These are phyloP conservation scores for Amazona vittata DNA, from an alignment of 2,113 vertebrate genomes.

Conservation along the genomic window DNA sequence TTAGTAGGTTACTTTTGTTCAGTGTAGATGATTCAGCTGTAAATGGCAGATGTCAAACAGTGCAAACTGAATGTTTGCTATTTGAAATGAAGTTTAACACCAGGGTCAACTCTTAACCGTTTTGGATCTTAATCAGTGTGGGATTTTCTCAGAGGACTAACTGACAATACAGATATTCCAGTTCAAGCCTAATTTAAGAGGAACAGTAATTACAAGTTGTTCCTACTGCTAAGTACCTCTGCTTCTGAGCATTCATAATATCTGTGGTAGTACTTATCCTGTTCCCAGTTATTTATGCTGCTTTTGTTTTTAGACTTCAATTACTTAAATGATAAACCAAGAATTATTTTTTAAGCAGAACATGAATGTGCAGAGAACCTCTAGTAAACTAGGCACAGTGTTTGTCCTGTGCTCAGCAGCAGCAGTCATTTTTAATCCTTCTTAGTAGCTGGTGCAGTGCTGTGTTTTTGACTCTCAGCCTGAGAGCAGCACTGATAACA, in stretches of 20 bases:
- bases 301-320: not conserved
- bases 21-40: not conserved
- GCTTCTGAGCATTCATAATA: not conserved
- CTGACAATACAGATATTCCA: not conserved
- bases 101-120: not conserved
- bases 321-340: not conserved
- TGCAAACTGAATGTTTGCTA: slow-evolving; percentile 26
- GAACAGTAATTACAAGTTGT: not conserved
- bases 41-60: slow-evolving; percentile 23
- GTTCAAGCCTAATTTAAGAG: not conserved
- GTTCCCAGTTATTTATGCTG: not conserved
- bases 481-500: too few species aligned
- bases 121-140: not conserved
- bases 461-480: too few species aligned
- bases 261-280: not conserved
- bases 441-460: too few species aligned
- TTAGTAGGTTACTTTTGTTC: not conserved
- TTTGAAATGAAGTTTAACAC: slow-evolving; percentile 40
- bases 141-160: not conserved
- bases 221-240: not conserved
- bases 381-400: not conserved
- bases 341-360: not conserved
- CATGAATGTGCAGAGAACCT: not conserved
- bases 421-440: too few species aligned
- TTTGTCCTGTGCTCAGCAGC: not conserved